A percentile compares a stretch with the other conserved stretches of the same genome.
Conservation (phyloP, 1,140 invertebrate species). For the Nilaparvata lugens region DNA sequence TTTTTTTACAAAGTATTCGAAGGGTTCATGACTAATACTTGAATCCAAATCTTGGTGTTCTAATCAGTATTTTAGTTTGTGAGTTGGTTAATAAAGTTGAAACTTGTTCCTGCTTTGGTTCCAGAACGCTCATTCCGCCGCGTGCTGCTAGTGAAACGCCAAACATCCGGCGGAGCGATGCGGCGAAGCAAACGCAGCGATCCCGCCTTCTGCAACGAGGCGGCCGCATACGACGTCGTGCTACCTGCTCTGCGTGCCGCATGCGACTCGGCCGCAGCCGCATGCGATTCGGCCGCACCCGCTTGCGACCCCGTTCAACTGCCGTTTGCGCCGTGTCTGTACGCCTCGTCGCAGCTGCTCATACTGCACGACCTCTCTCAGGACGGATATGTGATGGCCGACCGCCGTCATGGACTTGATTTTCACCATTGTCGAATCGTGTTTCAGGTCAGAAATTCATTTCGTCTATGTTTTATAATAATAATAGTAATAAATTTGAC, state of each 20-base stretch:
- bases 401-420: neutral
- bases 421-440: conserved; percentile 4
- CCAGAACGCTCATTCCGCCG: conserved; percentile 8
- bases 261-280: neutral
- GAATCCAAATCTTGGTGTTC: too few species aligned
- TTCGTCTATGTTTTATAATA: too few species aligned
- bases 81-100: too few species aligned
- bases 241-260: conserved; percentile 12
- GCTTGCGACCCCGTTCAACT: conserved; percentile 19
- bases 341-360: neutral
- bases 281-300: too few species aligned
- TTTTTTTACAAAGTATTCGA: too few species aligned
- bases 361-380: conserved; percentile 1
- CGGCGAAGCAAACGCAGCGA: conserved; percentile 16
- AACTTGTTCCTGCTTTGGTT: too few species aligned
- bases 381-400: conserved; percentile 5
- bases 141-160: conserved; percentile 19
- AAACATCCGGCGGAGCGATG: conserved; percentile 12
- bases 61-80: too few species aligned
- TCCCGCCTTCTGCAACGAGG: conserved; percentile 25
- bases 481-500: too few species aligned
- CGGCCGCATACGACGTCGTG: conserved; percentile 18
- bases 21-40: too few species aligned
- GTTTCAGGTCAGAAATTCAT: neutral
- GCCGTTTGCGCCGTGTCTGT: neutral